Percentiles rank a stretch among this genome's conserved stretches.
phyloP scores from a whole-genome alignment of 2,797 vertebrate genomes.

The Apodemus agrarius region DNA sequence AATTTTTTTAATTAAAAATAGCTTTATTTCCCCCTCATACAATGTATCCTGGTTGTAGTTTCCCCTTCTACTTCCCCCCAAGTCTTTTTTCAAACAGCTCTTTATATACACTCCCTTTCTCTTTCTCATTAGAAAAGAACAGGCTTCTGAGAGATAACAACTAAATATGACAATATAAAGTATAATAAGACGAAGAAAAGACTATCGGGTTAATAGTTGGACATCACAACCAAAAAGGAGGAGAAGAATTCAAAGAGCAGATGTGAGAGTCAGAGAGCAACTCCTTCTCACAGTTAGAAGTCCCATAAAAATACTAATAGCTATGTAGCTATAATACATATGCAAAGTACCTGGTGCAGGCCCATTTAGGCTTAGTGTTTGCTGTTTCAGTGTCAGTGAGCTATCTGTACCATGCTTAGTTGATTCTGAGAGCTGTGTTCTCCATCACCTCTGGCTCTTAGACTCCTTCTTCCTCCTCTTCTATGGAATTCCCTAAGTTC shows the following conservation, averaged over 20 bases:
- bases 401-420: neutral
- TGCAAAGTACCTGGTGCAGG: no score
- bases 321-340: neutral
- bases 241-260: neutral
- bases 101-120: neutral
- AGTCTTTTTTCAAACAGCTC: neutral
- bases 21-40: neutral
- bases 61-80: rapidly evolving
- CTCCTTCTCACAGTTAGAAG: neutral
- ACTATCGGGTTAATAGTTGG: neutral
- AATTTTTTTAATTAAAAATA: neutral
- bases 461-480: neutral
- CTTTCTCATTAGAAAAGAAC: no score
- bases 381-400: neutral
- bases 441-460: neutral
- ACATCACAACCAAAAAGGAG: neutral
- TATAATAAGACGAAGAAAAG: neutral
- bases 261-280: no score
- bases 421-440: neutral
- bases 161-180: neutral
- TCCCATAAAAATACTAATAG: neutral
- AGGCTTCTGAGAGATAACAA: no score
- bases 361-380: no score
- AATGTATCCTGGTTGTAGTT: neutral
- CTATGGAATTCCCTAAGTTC: neutral